Evolutionary conservation across 2,113 vertebrate species (phyloP), one percentile per base, ranked within the genome.

Genomic region (Chascanopsetta lugubris): DNA sequence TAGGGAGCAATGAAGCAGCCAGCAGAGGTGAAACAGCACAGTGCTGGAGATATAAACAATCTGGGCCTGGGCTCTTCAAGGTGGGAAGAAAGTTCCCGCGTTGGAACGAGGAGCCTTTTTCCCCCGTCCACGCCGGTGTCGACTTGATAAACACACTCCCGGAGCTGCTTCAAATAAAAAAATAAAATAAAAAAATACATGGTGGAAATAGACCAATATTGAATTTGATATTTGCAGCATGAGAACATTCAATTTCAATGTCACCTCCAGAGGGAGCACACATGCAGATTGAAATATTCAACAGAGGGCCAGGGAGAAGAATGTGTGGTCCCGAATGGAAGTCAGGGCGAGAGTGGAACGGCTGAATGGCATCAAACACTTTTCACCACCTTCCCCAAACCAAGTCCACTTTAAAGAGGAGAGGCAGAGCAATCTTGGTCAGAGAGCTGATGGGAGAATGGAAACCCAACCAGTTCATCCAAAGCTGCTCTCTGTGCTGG

Each of bases 31-130:
- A 79, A 83, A 65, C 25, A 75, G 80, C 64, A 78, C 48, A 63
- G 27, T 43, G 61, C 72, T 72, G 63, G 75, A 85, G 83, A 87
- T 82, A 86, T 70, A 83, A 88, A 85, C 84, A 88, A 72, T 80
- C 77, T 69, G 63, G 85, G 64, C 69, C 72, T 69, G 21, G 36
- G 87, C 74, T 62, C 78, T 59, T 25, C 26, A 21, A 72, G 75
- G 81, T 83, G 75, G 65, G 67, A 75, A 77, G 65, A 81, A 80
- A 79, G 83, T 87, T 84, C 61, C 51, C 53, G 48, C 47, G 71
- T 63, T 25, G 69, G 63, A 84, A 65, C 17, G 32, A 61, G 67
- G 58, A 71, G 54, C 13, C 32, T 51, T 66, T 81, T 9, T 36
- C 17, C 61, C 24, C 43, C 36, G 70, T 51, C 76, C 51, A 56